Base-by-base conservation (phyloP, 2,797 vertebrate genomes). In the Tenualosa ilisha region DNA sequence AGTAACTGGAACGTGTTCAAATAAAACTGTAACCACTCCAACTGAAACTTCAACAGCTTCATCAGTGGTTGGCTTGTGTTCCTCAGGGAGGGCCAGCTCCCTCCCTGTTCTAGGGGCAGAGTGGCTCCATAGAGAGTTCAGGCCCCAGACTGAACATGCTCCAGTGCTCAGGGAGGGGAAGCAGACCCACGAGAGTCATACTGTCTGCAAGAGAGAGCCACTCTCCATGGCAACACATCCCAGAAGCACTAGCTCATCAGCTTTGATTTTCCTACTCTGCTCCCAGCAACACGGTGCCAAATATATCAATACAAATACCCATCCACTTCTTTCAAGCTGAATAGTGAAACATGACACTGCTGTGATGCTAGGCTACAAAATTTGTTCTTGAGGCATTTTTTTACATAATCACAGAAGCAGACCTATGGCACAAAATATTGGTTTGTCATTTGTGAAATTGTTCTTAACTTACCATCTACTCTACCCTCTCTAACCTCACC, bases 201-300 rank as follows among this genome's bases (percentile, higher is more conserved):
- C 31, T 6, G 31, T 37, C 12, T 72, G 65, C 31, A 40, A 40
- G 12, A 17, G 68, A 75, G 68, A 75, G 63, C 9, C 68, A 59
- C 15, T 75, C 13, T 75, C 68, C 68, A 40, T 75, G 31, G 68
- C 68, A 75, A 43, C 68, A 75, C 37, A 75, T 75, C 68, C 68
- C 68, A 75, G 13, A 17, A 75, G 68, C 13, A 72, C 65, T 6
- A 75, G 3, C 31, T 75, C 8, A 31, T 24, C 26, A 68, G 37
- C 31, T 43, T 20, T 40, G 68, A 75, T 11, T 75, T 40, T 75
- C 15, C 68, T 40, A 40, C 12, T 75, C 13, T 75, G 6, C 40
- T 43, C 37, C 37, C 11, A 75, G 68, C 15, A 75, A 75, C 15
- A 75, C 17, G 31, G 12, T 17, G 15, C 31, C 37, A 75, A 40